phyloP scores from a whole-genome alignment of 2,113 vertebrate species.

The Gambusia holbrooki region DNA sequence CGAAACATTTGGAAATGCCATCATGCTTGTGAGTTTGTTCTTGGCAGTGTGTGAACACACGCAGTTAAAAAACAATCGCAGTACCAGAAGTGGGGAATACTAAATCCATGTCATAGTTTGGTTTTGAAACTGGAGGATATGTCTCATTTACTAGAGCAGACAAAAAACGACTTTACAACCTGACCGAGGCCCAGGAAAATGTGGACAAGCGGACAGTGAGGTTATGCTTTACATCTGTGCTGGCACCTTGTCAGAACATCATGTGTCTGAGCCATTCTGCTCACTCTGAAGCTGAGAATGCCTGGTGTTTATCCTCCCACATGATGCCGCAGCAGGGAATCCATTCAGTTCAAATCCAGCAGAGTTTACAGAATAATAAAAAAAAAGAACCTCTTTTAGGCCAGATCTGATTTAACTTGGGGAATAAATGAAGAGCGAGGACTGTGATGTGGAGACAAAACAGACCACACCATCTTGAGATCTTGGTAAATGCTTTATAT shows the following conservation, averaged over 20 bases:
- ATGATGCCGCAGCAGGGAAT: slow-evolving; percentile 37
- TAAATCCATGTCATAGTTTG: slow-evolving; percentile 13
- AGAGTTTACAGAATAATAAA: slow-evolving; percentile 6
- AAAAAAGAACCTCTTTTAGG: slow-evolving; percentile 3
- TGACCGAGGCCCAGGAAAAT: slow-evolving; percentile 1
- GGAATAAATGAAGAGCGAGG: slow-evolving; percentile 1
- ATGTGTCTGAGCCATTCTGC: slow-evolving; percentile 42
- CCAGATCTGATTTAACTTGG: not conserved
- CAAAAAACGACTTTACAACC: slow-evolving; percentile 10
- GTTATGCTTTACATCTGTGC: slow-evolving; percentile 55
- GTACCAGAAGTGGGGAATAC: not conserved
- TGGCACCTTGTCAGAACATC: slow-evolving; percentile 44
- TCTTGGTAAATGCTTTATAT: slow-evolving; percentile 86
- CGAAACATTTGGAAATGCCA: slow-evolving; percentile 39
- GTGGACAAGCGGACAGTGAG: slow-evolving; percentile 1
- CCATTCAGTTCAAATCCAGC: slow-evolving; percentile 28
- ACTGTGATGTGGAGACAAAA: slow-evolving; percentile 36
- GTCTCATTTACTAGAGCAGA: not conserved
- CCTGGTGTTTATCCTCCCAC: slow-evolving; percentile 59
- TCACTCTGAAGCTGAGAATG: slow-evolving; percentile 45
- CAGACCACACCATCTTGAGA: slow-evolving; percentile 47
- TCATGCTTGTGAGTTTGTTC: slow-evolving; percentile 38
- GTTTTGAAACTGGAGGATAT: not conserved
- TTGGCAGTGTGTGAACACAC: slow-evolving; percentile 28
- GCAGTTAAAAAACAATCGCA: not conserved